Conservation (phyloP, 2,113 vertebrate species). For the Chaetodon trifascialis region DNA sequence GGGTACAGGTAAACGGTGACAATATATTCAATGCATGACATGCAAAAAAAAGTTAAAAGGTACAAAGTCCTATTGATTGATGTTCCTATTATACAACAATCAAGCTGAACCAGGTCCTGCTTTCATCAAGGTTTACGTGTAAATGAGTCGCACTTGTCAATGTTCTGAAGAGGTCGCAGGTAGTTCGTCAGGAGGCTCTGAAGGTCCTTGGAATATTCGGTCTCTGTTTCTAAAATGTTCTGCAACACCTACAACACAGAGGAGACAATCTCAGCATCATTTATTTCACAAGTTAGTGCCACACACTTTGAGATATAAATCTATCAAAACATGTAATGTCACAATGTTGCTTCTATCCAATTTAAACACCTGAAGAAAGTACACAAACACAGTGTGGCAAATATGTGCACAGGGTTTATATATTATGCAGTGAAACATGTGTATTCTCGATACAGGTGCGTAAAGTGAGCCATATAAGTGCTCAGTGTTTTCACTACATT, state of each 20-base stretch:
- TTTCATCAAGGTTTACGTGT: neutral
- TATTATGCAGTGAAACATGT: neutral
- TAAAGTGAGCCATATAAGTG: neutral
- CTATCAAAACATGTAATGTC: neutral
- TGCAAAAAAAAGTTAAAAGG: neutral
- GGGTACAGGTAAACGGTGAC: neutral
- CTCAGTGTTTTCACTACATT: too few species aligned
- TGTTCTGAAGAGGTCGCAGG: constrained; percentile 91
- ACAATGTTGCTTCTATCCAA: neutral
- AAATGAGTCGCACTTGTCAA: constrained; percentile 90
- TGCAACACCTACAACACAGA: constrained; percentile 92
- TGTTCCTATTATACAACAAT: neutral
- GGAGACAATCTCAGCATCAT: neutral
- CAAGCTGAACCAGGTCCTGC: neutral
- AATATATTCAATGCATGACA: constrained; percentile 4
- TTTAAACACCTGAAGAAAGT: neutral
- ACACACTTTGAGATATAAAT: neutral
- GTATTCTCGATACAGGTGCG: neutral
- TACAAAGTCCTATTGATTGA: neutral
- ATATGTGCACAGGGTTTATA: neutral
- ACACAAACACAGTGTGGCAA: neutral
- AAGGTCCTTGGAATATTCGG: constrained; percentile 96
- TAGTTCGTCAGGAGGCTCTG: constrained; percentile 95
- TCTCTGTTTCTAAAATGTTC: constrained; percentile 99
- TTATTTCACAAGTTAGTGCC: neutral